Evolutionary conservation across 1,140 invertebrate species (phyloP).

Genomic region (Bombus pyrosoma): DNA sequence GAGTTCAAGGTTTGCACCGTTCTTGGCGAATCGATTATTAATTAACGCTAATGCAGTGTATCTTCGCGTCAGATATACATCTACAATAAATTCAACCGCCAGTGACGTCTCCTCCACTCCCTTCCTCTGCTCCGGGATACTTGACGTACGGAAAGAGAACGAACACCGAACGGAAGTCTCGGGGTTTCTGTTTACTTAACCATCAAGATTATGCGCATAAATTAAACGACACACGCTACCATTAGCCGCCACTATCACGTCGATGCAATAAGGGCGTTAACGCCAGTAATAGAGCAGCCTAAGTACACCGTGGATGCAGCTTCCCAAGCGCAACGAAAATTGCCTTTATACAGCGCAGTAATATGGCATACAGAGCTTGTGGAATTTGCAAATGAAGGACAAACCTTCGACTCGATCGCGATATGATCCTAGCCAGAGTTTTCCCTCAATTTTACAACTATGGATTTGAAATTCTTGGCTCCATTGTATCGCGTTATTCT

Average conservation of each 20-base stretch:
- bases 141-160: neutral
- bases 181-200: constrained; percentile 25
- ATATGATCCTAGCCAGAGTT: neutral
- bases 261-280: constrained; percentile 36
- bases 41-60: neutral
- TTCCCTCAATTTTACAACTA: neutral
- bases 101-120: neutral
- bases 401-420: neutral
- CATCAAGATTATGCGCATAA: constrained; percentile 39
- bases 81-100: neutral
- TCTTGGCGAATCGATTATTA: neutral
- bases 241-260: constrained; percentile 12
- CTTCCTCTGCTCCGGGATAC: no score
- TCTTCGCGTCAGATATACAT: neutral
- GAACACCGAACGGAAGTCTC: neutral
- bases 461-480: no score
- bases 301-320: constrained; percentile 13
- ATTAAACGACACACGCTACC: constrained; percentile 32
- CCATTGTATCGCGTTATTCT: neutral
- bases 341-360: neutral
- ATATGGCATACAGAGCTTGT: neutral
- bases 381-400: neutral
- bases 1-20: neutral
- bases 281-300: constrained; percentile 38
- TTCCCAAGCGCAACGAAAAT: constrained; percentile 28